Conservation (phyloP, 2,797 vertebrate genomes). For the Calcarius lapponicus region DNA sequence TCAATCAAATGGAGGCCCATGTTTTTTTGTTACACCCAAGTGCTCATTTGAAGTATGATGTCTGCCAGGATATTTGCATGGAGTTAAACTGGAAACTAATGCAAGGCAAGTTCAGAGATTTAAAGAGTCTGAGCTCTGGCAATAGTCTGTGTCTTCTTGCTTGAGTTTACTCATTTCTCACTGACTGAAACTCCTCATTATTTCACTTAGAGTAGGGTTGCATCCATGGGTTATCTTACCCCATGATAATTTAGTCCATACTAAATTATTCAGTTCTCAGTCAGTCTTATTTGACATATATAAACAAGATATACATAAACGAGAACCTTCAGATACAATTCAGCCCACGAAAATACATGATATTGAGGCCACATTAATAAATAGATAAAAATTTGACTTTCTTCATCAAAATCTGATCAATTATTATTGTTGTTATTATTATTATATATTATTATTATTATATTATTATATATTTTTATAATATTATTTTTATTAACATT, state of each 20-base stretch:
- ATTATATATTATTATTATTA: too few species aligned
- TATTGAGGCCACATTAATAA: neutral
- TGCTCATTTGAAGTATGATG: neutral
- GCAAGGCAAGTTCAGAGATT: neutral
- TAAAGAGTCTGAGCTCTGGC: neutral
- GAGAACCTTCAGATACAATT: neutral
- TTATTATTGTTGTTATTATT: too few species aligned
- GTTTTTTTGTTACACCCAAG: neutral
- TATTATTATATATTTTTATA: too few species aligned
- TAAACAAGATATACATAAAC: neutral
- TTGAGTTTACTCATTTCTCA: neutral
- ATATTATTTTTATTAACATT: neutral
- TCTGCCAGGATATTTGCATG: neutral
- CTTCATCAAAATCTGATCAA: neutral
- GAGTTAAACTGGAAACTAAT: neutral
- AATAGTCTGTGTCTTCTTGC: neutral
- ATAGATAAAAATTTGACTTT: neutral
- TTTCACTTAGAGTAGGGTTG: neutral
- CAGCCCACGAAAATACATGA: accelerated
- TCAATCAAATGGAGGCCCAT: neutral
- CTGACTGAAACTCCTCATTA: neutral
- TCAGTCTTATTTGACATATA: neutral
- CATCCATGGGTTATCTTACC: neutral
- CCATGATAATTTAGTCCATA: neutral
- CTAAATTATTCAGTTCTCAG: neutral